Base-by-base conservation (phyloP, 2,888 invertebrate genomes). In the Scaptomyza cyrtandrae region DNA sequence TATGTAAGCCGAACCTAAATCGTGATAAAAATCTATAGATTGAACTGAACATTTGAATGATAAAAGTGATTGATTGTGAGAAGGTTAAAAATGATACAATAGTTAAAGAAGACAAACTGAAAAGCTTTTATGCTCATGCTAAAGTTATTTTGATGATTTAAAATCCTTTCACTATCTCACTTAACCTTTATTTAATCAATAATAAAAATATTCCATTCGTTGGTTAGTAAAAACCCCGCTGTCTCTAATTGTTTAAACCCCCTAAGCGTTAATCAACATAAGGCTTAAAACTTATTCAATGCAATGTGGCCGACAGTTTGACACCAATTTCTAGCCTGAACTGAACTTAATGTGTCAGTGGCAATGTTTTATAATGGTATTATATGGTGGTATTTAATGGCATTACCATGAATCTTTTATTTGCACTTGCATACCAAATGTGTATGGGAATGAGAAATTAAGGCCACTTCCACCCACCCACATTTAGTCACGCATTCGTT, bases 371-470 rank as follows among this genome's bases (percentile, higher is more conserved):
- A 79, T 74, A 76, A 71, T 60, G 63, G 77, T 69, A 73, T 88
- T 86, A 89, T 78, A 61, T 60, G 68, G 68, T 66, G 76, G 78
- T 57, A 67, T 88, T 86, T 86, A 86, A 80, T 74, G 78, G 79
- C 68, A 81, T 86, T 86, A 73, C 61, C 80, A 79, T 76, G 83
- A 88, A 88, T 86, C 81, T 79, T 71, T 78, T 78, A 77, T 84
- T 86, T 75, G 68, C 68, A 61, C 70, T 72, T 61, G 50, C 35
- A 53, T 46, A 52, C 35, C 39, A 9, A 41, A 41, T 41, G 16
- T 62, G 24, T 49, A 65, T 29, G 33, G 67, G 9, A 52, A 49
- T 39, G 44, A n/a, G 35, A 50, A 50, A 50, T 46, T 31, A 41
- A 48, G 33, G 24, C 48, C 43, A 35, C 31, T 19, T 14, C 37